Conservation (phyloP, 2,113 vertebrate species). For the Ammodytes marinus region DNA sequence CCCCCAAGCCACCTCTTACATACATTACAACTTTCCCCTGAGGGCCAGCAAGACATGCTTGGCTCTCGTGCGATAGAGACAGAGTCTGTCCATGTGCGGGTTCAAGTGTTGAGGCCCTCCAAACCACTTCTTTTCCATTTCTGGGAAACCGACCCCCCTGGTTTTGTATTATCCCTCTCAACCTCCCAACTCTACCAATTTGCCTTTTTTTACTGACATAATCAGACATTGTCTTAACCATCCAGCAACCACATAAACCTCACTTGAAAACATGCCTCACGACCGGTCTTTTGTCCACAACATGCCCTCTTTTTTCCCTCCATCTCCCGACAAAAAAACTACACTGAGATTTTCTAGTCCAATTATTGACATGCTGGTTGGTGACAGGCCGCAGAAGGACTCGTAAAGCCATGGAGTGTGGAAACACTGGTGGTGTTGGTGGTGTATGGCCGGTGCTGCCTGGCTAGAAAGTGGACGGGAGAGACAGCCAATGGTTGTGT, state of each 20-base stretch:
- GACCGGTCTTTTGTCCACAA: constrained; percentile 70
- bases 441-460: constrained; percentile 38
- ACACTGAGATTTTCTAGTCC: constrained; percentile 66
- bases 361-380: constrained; percentile 73
- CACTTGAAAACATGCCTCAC: constrained; percentile 75
- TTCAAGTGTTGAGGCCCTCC: constrained; percentile 74
- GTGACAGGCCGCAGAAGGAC: constrained; percentile 39
- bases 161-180: constrained; percentile 78
- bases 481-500: constrained; percentile 22
- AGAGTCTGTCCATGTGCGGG: constrained; percentile 61
- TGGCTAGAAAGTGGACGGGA: constrained; percentile 3
- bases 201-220: constrained; percentile 72
- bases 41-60: constrained; percentile 39
- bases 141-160: constrained; percentile 82
- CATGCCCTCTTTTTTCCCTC: constrained; percentile 58
- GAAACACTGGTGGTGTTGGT: constrained; percentile 36
- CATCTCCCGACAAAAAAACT: constrained; percentile 42
- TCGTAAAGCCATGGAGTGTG: constrained; percentile 19
- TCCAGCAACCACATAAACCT: constrained; percentile 83
- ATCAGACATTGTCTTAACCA: constrained; percentile 78
- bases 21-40: constrained; percentile 53
- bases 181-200: constrained; percentile 72
- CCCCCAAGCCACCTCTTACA: constrained; percentile 63
- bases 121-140: constrained; percentile 83
- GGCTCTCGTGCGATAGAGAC: constrained; percentile 71